A percentile compares a stretch with the other conserved stretches of the same genome.
These are phyloP conservation scores for Schmidtea mediterranea DNA, from an alignment of 1,140 invertebrate genomes.

Conservation along the genomic window DNA sequence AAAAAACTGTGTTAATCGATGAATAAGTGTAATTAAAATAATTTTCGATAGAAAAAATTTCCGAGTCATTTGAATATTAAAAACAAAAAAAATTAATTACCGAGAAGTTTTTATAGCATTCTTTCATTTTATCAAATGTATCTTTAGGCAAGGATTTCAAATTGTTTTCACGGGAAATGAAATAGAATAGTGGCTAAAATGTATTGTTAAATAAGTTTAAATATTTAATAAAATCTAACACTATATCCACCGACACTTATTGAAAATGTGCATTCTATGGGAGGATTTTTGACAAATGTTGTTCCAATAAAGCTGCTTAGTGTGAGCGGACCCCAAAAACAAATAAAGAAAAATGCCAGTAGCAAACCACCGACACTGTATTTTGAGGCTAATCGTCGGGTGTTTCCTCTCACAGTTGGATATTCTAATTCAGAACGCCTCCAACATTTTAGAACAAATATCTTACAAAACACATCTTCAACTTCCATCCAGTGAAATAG, in stretches of 20 bases:
- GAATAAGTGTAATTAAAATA: too few species aligned
- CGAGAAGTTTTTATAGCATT: too few species aligned
- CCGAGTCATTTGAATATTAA: too few species aligned
- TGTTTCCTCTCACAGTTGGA: constrained; percentile 3
- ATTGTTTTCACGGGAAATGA: too few species aligned
- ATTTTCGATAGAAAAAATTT: too few species aligned
- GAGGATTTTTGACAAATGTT: neutral
- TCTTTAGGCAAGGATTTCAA: too few species aligned
- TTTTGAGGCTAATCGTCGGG: neutral
- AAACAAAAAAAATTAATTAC: too few species aligned
- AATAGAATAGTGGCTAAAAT: too few species aligned
- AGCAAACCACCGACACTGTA: neutral
- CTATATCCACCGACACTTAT: neutral
- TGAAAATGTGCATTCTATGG: neutral
- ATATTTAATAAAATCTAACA: neutral
- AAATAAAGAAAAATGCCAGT: neutral
- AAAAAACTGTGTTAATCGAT: too few species aligned
- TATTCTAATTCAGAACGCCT: constrained; percentile 44
- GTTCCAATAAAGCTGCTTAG: neutral
- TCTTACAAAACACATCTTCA: constrained; percentile 90
- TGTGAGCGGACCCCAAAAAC: neutral
- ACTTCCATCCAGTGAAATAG: constrained; percentile 96
- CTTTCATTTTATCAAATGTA: too few species aligned
- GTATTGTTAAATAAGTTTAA: too few species aligned
- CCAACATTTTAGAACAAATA: constrained; percentile 76